Evolutionary conservation across 2,888 invertebrate species (phyloP), one percentile per base, ranked within the genome.

Genomic region (Parapristionchus giblindavisi): DNA sequence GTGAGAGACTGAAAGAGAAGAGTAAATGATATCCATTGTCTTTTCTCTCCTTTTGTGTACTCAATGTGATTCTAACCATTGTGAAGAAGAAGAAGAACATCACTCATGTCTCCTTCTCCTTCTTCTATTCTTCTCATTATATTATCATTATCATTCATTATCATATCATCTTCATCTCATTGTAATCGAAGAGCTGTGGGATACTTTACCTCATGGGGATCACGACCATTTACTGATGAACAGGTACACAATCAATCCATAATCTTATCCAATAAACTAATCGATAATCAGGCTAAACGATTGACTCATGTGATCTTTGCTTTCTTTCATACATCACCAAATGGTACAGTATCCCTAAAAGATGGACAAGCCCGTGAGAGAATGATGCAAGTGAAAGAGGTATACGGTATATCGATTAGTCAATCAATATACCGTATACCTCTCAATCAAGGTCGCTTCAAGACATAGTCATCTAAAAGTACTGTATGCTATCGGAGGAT

Each of bases 231-330:
- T 73, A 80, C 84, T 21, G 77, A 81, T 74, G 79, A 82, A 32
- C 85, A 86, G 79, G 83, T 84, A 29, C 3, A 32, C 11, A 14
- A 24, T 32, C 11, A 8, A 8, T 11, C 4, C 27, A 5, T 5
- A 14, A 51, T 21, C 5, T 17, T 36, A 5, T 29, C 27, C 2
- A 34, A 66, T 40, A 40, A 68, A n/a, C n/a, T n/a, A n/a, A n/a
- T n/a, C n/a, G n/a, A n/a, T n/a, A n/a, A n/a, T n/a, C 38, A 84
- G 84, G 85, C 85, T 11, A 68, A 70, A 14, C 76, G 76, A 34
- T 75, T 87, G 40, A 87, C 87, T 21, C 87, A 87, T 72, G 76
- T 87, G 36, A 81, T 87, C 27, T 88, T 81, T 68, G 87, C 87
- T 17, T 87, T 87, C 76, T 80, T 87, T 56, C 81, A 82, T 6